A percentile compares a stretch with the other conserved stretches of the same genome.
These are phyloP conservation scores for Aspidapion aeneum DNA, from an alignment of 2,888 invertebrate species.

Conservation along the genomic window DNA sequence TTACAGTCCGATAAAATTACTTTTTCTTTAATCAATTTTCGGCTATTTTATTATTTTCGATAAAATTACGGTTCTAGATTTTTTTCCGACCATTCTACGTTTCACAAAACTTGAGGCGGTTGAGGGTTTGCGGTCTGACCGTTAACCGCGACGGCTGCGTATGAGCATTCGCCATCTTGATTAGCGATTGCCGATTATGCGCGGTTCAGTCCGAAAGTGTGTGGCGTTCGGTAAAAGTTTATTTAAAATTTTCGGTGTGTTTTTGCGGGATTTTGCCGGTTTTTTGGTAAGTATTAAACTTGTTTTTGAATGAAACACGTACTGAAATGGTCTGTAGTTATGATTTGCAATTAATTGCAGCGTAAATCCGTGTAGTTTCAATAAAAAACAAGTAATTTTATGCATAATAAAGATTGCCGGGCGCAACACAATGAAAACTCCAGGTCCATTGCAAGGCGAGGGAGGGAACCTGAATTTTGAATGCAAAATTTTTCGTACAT, in stretches of 20 bases:
- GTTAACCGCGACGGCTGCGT: conserved; percentile 22
- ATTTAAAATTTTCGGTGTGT: conserved; percentile 25
- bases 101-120: no score
- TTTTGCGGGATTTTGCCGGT: conserved; percentile 36
- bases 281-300: conserved; percentile 30
- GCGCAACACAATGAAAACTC: not conserved
- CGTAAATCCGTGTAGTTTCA: conserved; percentile 5
- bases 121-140: no score
- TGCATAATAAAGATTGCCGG: conserved; percentile 12
- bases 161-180: conserved; percentile 44
- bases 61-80: no score
- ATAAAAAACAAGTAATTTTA: not conserved
- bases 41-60: no score
- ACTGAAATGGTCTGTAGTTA: conserved; percentile 10
- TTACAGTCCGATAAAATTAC: no score
- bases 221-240: conserved; percentile 34
- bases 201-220: conserved; percentile 43
- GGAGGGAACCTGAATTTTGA: no score
- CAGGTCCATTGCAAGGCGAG: no score
- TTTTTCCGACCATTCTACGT: no score
- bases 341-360: not conserved
- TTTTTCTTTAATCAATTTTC: no score
- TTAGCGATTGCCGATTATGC: conserved; percentile 43
- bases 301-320: conserved; percentile 25
- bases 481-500: no score